These are phyloP conservation scores for Acleris holmiana DNA, from an alignment of 2,888 invertebrate genomes.

Conservation along the genomic window DNA sequence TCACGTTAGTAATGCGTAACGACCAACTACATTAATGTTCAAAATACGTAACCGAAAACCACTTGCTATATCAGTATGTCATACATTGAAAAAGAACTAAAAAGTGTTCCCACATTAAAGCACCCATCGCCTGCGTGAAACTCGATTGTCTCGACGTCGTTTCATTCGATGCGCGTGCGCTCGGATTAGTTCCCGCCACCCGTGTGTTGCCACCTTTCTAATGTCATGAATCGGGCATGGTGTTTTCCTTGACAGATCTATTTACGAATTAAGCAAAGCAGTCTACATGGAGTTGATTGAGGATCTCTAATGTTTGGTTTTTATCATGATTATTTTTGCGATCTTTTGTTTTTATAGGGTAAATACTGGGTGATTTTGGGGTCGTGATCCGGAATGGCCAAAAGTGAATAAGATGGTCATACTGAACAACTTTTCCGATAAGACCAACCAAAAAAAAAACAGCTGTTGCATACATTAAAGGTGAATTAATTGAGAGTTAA, in stretches of 20 bases:
- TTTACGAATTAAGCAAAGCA: neutral
- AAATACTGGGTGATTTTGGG: no score
- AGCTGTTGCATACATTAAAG: no score
- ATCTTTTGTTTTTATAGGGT: no score
- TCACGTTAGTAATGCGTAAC: neutral
- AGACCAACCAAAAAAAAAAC: no score
- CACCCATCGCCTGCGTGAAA: slow-evolving; percentile 65
- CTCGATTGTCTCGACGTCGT: slow-evolving; percentile 72
- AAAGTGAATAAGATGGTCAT: no score
- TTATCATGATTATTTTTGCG: no score
- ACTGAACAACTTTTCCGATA: no score
- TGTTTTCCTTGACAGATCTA: slow-evolving; percentile 35
- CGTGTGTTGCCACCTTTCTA: slow-evolving; percentile 69
- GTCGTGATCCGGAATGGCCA: no score
- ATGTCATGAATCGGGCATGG: slow-evolving; percentile 52
- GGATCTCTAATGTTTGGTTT: no score
- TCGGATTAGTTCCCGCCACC: slow-evolving; percentile 73
- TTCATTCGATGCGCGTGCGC: slow-evolving; percentile 75
- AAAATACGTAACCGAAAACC: neutral
- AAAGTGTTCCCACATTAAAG: slow-evolving; percentile 45
- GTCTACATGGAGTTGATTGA: neutral
- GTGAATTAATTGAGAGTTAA: no score
- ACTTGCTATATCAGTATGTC: slow-evolving; percentile 1
- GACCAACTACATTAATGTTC: neutral
- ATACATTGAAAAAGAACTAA: slow-evolving; percentile 4